These are phyloP conservation scores for Tineola bisselliella DNA, from an alignment of 2,888 invertebrate species.

Conservation along the genomic window DNA sequence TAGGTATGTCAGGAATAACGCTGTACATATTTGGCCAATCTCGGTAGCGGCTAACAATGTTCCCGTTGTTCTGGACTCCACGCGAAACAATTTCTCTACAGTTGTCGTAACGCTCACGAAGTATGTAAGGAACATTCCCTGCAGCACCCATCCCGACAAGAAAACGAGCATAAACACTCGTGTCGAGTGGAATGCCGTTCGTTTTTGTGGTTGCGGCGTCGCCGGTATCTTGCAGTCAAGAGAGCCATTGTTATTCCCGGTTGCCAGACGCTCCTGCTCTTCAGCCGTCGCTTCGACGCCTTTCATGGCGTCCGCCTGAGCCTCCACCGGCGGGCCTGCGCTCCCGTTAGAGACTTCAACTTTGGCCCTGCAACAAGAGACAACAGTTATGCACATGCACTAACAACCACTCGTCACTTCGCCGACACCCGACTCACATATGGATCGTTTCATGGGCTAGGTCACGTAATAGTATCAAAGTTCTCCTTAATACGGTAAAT, in stretches of 20 bases:
- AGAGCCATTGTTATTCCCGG: slow-evolving; percentile 75
- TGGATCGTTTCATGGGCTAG: background rate
- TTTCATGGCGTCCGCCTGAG: slow-evolving; percentile 56
- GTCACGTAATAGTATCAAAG: slow-evolving; percentile 8
- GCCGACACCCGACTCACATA: background rate
- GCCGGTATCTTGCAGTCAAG: slow-evolving; percentile 80
- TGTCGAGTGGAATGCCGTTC: slow-evolving; percentile 81
- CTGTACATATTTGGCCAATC: slow-evolving; percentile 92
- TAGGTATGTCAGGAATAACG: slow-evolving; percentile 86
- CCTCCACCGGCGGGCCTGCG: slow-evolving; percentile 46
- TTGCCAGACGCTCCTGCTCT: slow-evolving; percentile 58
- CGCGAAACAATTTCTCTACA: slow-evolving; percentile 90
- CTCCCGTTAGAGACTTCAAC: slow-evolving; percentile 44
- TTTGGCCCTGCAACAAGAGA: slow-evolving; percentile 47
- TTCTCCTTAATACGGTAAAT: slow-evolving; percentile 7
- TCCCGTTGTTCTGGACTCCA: slow-evolving; percentile 91
- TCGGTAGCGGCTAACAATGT: slow-evolving; percentile 90
- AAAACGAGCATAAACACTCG: slow-evolving; percentile 90
- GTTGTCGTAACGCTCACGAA: slow-evolving; percentile 94
- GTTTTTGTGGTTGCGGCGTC: slow-evolving; percentile 71
- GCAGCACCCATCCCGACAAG: slow-evolving; percentile 85
- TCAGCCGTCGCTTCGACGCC: slow-evolving; percentile 61
- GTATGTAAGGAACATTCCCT: slow-evolving; percentile 94
- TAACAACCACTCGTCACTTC: slow-evolving; percentile 22
- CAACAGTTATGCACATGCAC: background rate